Evolutionary conservation across 2,888 invertebrate species (phyloP).

Genomic region (Xanthorhoe designata): DNA sequence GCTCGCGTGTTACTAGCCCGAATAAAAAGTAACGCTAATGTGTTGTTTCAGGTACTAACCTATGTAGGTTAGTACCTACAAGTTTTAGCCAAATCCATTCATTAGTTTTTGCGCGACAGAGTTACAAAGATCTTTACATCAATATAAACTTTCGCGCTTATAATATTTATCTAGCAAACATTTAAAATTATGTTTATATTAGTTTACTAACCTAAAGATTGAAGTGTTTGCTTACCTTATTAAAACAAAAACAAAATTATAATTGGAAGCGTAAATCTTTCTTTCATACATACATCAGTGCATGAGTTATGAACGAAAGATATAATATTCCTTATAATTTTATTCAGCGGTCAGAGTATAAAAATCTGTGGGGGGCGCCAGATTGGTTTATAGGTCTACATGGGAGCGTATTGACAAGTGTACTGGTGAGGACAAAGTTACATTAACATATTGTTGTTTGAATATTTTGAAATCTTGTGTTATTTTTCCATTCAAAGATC

Average conservation of each 20-base stretch:
- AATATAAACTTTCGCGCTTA: too few species aligned
- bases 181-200: too few species aligned
- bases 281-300: constrained; percentile 38
- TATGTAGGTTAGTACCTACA: too few species aligned
- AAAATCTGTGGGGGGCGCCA: constrained; percentile 78
- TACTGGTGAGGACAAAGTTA: constrained; percentile 16
- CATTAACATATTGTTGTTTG: not conserved
- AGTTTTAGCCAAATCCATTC: too few species aligned
- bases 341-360: constrained; percentile 77
- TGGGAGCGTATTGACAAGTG: constrained; percentile 24
- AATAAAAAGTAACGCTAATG: too few species aligned
- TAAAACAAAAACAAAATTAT: constrained; percentile 34
- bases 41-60: too few species aligned
- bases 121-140: too few species aligned
- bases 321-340: constrained; percentile 66
- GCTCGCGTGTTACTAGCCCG: too few species aligned
- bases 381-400: constrained; percentile 65
- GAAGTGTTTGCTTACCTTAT: not conserved
- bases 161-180: too few species aligned
- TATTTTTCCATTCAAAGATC: too few species aligned
- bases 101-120: too few species aligned
- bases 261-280: constrained; percentile 52
- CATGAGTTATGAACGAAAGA: constrained; percentile 70
- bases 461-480: too few species aligned
- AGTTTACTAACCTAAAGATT: not conserved